A percentile compares a stretch with the other conserved stretches of the same genome.
phyloP scores from a whole-genome alignment of 2,888 invertebrate species.

The Epistrophe eligans region DNA sequence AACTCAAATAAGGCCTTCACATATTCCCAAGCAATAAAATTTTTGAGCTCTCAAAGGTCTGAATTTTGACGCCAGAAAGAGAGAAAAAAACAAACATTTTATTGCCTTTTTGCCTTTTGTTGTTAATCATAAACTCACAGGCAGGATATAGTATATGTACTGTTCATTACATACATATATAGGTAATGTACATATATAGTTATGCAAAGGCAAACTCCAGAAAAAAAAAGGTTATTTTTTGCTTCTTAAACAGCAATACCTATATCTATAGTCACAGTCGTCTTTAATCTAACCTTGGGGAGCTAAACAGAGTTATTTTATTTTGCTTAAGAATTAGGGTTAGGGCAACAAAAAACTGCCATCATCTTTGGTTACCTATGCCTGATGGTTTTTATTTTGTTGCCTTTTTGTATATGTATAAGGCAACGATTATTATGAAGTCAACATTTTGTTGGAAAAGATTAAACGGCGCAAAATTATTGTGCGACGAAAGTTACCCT shows the following conservation, averaged over 20 bases:
- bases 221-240: slow-evolving; percentile 35
- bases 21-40: slow-evolving; percentile 54
- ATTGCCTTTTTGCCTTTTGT: slow-evolving; percentile 58
- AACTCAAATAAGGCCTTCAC: slow-evolving; percentile 54
- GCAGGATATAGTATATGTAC: not conserved
- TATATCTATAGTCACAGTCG: not conserved
- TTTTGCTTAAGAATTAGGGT: slow-evolving; percentile 17
- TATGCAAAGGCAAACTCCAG: slow-evolving; percentile 43
- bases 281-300: slow-evolving; percentile 34
- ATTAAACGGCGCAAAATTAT: slow-evolving; percentile 19
- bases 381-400: not conserved
- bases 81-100: slow-evolving; percentile 49
- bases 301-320: slow-evolving; percentile 16
- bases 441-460: slow-evolving; percentile 9
- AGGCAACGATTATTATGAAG: slow-evolving; percentile 22
- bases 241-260: slow-evolving; percentile 5
- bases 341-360: not conserved
- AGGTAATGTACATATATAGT: too few species aligned
- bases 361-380: slow-evolving; percentile 26
- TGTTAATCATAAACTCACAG: slow-evolving; percentile 67
- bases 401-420: not conserved
- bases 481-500: slow-evolving; percentile 20
- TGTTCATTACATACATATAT: too few species aligned
- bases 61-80: slow-evolving; percentile 10
- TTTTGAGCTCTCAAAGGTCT: slow-evolving; percentile 31